Conservation (phyloP, 2,888 invertebrate species). For the Ormyrus rosae region DNA sequence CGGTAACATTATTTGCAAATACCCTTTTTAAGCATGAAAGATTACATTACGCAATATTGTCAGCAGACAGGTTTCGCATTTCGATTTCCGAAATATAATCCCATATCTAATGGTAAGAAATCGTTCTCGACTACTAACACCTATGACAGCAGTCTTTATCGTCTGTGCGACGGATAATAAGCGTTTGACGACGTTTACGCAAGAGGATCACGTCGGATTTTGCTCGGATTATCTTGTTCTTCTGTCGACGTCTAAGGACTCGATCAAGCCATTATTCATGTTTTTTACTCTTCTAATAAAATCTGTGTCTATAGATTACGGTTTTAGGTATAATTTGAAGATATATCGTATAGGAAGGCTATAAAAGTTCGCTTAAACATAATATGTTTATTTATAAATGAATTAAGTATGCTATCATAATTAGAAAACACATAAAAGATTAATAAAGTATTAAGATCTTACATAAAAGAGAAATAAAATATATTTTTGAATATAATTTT, state of each 20-base stretch:
- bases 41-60: not conserved
- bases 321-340: too few relatives aligned
- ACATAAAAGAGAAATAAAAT: not conserved
- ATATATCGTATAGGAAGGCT: too few relatives aligned
- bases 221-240: constrained; percentile 70
- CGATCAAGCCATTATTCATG: not conserved
- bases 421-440: not conserved
- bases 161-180: constrained; percentile 69
- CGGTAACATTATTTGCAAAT: too few relatives aligned
- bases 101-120: constrained; percentile 69
- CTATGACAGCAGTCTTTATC: constrained; percentile 63
- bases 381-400: not conserved
- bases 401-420: constrained; percentile 1
- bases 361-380: not conserved
- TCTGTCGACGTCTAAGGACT: not conserved
- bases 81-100: constrained; percentile 62
- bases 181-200: constrained; percentile 72
- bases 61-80: constrained; percentile 48
- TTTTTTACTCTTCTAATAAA: not conserved
- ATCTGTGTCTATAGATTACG: too few relatives aligned
- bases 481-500: constrained; percentile 9
- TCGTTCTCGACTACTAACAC: constrained; percentile 60
- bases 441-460: too few relatives aligned
- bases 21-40: too few relatives aligned
- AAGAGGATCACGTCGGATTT: constrained; percentile 72